Conservation (phyloP, 2,888 invertebrate species). For the Lasioglossum vierecki region DNA sequence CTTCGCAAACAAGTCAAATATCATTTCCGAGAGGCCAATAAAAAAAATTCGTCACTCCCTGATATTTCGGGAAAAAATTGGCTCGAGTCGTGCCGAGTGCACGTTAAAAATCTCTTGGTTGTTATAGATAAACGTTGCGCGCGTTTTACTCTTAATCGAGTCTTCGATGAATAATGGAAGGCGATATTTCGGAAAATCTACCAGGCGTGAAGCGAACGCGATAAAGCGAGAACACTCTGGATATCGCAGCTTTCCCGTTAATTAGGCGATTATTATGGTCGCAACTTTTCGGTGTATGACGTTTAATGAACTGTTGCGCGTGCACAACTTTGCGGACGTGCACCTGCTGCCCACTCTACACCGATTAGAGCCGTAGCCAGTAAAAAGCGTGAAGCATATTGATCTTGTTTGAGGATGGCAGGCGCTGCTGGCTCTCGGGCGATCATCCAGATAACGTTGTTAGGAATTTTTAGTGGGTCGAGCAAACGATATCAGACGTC, state of each 20-base stretch:
- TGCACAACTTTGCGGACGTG: background rate
- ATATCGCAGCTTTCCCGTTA: background rate
- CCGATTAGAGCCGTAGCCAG: constrained; percentile 11
- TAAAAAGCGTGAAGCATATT: constrained; percentile 13
- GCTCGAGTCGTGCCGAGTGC: background rate
- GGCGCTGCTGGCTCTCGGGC: background rate
- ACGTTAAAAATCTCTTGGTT: background rate
- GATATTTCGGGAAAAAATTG: background rate
- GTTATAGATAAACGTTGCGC: background rate
- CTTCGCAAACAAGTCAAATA: background rate
- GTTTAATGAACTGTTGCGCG: constrained; percentile 3
- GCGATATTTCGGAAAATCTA: background rate
- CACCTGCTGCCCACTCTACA: constrained; percentile 6
- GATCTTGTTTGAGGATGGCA: background rate
- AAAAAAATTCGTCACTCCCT: background rate
- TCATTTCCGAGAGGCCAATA: background rate
- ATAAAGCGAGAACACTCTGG: background rate
- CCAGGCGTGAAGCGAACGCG: background rate
- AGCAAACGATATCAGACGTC: background rate
- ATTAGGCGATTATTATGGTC: constrained; percentile 6
- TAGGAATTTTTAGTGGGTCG: background rate
- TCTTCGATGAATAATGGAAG: background rate
- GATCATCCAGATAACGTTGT: background rate
- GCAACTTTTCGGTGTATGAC: constrained; percentile 9
- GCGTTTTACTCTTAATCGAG: background rate